A percentile compares a stretch with the other conserved stretches of the same genome.
Evolutionary conservation across 2,888 invertebrate genomes (phyloP).

Genomic region (Tipula lateralis): DNA sequence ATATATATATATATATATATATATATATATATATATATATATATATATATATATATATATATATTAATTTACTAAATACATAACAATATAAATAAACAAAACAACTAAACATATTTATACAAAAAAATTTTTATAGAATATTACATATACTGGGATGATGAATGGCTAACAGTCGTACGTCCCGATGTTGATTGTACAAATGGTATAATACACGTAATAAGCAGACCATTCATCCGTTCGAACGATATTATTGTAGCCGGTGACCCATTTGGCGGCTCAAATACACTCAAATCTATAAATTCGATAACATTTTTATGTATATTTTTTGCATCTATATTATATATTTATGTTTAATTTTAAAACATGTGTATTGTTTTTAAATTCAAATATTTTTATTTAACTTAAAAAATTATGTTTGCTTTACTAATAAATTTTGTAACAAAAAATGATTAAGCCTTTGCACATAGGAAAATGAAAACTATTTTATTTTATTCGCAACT

Average conservation of each 20-base stretch:
- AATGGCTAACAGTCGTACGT: conserved; percentile 76
- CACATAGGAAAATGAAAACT: no score
- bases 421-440: no score
- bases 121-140: conserved; percentile 59
- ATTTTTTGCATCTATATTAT: not conserved
- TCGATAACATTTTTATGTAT: not conserved
- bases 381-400: no score
- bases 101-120: not conserved
- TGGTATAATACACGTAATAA: conserved; percentile 92
- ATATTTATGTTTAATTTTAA: not conserved
- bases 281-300: not conserved
- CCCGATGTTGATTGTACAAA: conserved; percentile 94
- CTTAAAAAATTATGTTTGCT: no score
- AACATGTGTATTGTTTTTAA: no score
- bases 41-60: no score
- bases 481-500: no score
- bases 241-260: not conserved
- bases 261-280: not conserved
- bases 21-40: no score
- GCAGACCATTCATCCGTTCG: conserved; percentile 66
- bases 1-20: no score
- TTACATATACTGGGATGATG: conserved; percentile 78
- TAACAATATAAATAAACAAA: not conserved
- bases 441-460: no score
- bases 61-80: no score